Base-by-base conservation (phyloP, 1,140 invertebrate genomes). In the Drosophila fuyamai region DNA sequence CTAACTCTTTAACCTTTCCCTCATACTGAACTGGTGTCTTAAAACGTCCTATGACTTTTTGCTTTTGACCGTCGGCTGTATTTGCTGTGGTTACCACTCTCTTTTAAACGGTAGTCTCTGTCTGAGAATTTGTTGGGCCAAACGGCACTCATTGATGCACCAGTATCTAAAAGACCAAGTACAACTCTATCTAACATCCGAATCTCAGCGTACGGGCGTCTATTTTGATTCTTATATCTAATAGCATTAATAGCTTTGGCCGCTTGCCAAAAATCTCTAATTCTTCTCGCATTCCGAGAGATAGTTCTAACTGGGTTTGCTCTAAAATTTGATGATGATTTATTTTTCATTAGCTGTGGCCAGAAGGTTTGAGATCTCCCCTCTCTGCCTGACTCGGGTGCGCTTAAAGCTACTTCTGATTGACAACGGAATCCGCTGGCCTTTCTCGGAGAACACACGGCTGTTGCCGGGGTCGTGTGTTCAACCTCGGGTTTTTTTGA, bases 31-130 rank as follows among this genome's bases (percentile, higher is more conserved):
- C 7, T 7, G 18, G 18, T 6, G 23, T 18, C 5, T 29, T 18
- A 18, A 18, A 18, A 18, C 18, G 18, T 18, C 18, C 18, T 18
- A 18, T 18, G 18, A 18, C 18, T 50, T n/a, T 40, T 27, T 38
- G 53, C 16, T 27, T 5, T 38, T 55, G 18, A n/a, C 53, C 35
- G 12, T 48, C 43, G 6, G 57, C 43, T 7, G 57, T 48, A 32
- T 16, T 47, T 10, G 44, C 29, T 1, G 16, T 47, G 2, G 41
- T 47, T 35, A 29, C 7, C 16, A 35, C 41, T 7, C 43, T 47
- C 9, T 48, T n/a, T n/a, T 59, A 13, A 59, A 59, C 5, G 4
- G 5, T 4, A 47, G 14, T 14, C n/a, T 38, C 5, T 23, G 43
- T 5, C 10, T 36, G 3, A 38, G 32, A 4, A 59, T 48, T 48